A percentile compares a stretch with the other conserved stretches of the same genome.
phyloP scores from a whole-genome alignment of 2,888 invertebrate species.

The Drosophila pseudotakahashii region DNA sequence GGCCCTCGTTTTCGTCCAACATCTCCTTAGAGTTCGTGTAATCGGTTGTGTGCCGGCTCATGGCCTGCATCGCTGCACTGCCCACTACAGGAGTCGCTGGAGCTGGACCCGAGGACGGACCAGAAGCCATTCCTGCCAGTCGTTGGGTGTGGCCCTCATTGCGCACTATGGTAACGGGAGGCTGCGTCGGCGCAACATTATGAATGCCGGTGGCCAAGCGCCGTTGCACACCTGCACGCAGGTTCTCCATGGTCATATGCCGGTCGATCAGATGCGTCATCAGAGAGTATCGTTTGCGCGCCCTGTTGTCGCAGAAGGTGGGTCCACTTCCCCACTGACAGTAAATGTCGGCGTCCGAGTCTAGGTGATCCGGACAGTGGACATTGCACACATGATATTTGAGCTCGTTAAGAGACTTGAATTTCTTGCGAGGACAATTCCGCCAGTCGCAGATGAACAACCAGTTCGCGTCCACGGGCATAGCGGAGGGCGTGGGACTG shows the following conservation, averaged over 20 bases:
- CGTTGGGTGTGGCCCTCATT: constrained; percentile 58
- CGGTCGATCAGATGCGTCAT: constrained; percentile 98
- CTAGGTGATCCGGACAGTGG: constrained; percentile 90
- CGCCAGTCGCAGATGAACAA: constrained; percentile 96
- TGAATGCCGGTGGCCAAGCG: constrained; percentile 80
- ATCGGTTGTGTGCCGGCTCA: constrained; percentile 96
- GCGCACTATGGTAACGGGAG: constrained; percentile 84
- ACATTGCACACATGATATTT: constrained; percentile 94
- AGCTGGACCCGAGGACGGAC: constrained; percentile 85
- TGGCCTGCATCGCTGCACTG: constrained; percentile 98
- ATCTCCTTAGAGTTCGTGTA: constrained; percentile 95
- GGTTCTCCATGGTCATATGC: constrained; percentile 91
- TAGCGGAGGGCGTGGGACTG: constrained; percentile 22
- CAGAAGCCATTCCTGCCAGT: constrained; percentile 67
- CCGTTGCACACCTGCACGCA: constrained; percentile 81
- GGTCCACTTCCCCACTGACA: constrained; percentile 92
- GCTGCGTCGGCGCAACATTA: constrained; percentile 75
- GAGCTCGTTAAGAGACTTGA: constrained; percentile 90
- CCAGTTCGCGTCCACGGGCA: constrained; percentile 81
- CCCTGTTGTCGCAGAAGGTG: constrained; percentile 93
- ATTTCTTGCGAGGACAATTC: constrained; percentile 92
- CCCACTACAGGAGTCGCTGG: constrained; percentile 86
- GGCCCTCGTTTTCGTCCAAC: constrained; percentile 99
- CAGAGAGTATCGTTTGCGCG: constrained; percentile 95
- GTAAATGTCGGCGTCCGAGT: constrained; percentile 89